phyloP scores from a whole-genome alignment of 2,888 invertebrate species.

The Nephrotoma guestfalica region DNA sequence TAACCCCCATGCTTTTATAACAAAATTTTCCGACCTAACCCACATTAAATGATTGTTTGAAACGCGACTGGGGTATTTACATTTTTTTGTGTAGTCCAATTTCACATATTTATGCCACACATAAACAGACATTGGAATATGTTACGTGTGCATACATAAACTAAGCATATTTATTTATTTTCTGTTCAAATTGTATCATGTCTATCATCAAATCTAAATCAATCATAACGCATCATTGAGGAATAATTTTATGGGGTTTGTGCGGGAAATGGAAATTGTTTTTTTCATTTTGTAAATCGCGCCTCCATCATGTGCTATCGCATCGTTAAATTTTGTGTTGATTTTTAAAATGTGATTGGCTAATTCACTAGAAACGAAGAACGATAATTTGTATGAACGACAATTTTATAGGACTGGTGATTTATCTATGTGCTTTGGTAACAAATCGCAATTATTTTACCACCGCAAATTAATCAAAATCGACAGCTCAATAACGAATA shows the following conservation, averaged over 20 bases:
- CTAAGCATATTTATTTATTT: background rate
- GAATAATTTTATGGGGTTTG: background rate
- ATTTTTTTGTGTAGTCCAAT: no score
- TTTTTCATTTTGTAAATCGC: background rate
- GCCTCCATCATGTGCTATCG: background rate
- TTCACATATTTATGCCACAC: no score
- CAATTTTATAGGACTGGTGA: no score
- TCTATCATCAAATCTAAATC: background rate
- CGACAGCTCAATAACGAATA: no score
- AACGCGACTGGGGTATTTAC: no score
- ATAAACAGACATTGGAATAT: background rate
- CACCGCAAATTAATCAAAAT: no score
- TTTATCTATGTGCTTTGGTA: no score
- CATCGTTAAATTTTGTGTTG: background rate
- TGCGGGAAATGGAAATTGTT: background rate
- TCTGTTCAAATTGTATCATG: background rate
- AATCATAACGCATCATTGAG: background rate
- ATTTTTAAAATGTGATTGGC: background rate
- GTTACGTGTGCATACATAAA: background rate
- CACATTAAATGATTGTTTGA: no score
- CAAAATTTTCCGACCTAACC: background rate
- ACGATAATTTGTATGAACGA: background rate
- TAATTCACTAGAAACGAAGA: background rate
- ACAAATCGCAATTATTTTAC: no score
- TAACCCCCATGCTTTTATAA: background rate